Conservation (phyloP, 2,888 invertebrate genomes). For the Eupithecia centaureata region DNA sequence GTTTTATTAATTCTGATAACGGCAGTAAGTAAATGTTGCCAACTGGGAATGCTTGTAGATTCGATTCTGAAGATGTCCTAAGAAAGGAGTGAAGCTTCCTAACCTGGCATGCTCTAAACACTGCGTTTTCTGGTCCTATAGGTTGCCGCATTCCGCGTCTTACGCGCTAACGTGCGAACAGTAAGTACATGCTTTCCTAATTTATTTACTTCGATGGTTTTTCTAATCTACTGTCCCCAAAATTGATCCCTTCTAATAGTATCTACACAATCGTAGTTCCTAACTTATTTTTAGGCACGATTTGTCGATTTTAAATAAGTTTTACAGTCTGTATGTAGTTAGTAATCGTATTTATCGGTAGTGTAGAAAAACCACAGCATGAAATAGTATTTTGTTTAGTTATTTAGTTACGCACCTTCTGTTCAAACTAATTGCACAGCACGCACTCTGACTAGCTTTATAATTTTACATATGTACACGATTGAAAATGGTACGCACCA, state of each 20-base stretch:
- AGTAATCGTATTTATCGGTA: slow-evolving; percentile 20
- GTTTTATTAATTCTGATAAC: background rate
- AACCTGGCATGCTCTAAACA: slow-evolving; percentile 82
- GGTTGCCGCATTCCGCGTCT: slow-evolving; percentile 85
- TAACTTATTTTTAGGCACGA: slow-evolving; percentile 7
- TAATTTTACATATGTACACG: slow-evolving; percentile 11
- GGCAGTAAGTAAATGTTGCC: background rate
- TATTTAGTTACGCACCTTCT: slow-evolving; percentile 31
- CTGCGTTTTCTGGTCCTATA: slow-evolving; percentile 79
- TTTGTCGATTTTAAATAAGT: slow-evolving; percentile 8
- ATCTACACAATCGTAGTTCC: background rate
- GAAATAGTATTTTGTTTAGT: slow-evolving; percentile 26
- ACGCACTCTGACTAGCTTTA: slow-evolving; percentile 47
- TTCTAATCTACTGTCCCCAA: slow-evolving; percentile 44
- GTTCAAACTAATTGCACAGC: slow-evolving; percentile 50
- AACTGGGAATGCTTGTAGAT: slow-evolving; percentile 35
- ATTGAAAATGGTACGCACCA: background rate
- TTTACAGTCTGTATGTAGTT: slow-evolving; percentile 29
- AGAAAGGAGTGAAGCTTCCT: slow-evolving; percentile 69
- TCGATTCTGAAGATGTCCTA: slow-evolving; percentile 21
- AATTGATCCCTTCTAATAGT: background rate
- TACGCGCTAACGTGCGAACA: slow-evolving; percentile 87
- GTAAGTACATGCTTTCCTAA: slow-evolving; percentile 83
- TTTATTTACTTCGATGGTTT: slow-evolving; percentile 53
- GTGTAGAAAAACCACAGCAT: slow-evolving; percentile 44